Conservation (phyloP, 1,140 invertebrate genomes). For the Drosophila eugracilis region DNA sequence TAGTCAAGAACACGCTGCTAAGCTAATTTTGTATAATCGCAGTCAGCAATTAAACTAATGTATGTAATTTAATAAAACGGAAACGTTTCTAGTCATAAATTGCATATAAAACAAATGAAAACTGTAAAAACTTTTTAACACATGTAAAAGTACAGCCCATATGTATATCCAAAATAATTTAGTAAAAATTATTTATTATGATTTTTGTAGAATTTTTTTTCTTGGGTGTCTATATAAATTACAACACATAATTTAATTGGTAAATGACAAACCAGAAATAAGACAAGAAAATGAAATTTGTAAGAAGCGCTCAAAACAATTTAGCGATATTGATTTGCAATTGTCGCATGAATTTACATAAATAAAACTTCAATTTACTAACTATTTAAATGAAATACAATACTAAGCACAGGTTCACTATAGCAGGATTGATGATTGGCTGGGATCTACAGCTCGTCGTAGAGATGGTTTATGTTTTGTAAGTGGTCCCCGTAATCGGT, state of each 20-base stretch:
- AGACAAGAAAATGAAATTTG: constrained; percentile 13
- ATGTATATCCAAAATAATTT: constrained; percentile 41
- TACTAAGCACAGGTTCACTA: constrained; percentile 50
- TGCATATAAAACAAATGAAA: constrained; percentile 8
- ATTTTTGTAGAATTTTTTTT: constrained; percentile 65
- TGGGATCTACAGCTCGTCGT: constrained; percentile 90
- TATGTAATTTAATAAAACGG: constrained; percentile 15
- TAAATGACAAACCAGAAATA: constrained; percentile 17
- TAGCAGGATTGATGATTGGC: constrained; percentile 26
- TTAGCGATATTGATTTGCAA: constrained; percentile 45
- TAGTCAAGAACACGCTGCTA: constrained; percentile 58
- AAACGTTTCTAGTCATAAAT: constrained; percentile 33
- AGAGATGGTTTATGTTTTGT: constrained; percentile 90
- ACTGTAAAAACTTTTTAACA: constrained; percentile 5
- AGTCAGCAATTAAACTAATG: constrained; percentile 34
- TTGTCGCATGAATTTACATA: constrained; percentile 48
- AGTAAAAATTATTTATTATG: constrained; percentile 67
- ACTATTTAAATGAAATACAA: constrained; percentile 63
- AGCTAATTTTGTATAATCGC: constrained; percentile 39
- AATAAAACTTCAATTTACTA: constrained; percentile 70
- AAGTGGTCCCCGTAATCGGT: constrained; percentile 98
- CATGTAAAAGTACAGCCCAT: constrained; percentile 6
- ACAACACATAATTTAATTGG: constrained; percentile 55
- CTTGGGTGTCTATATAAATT: constrained; percentile 77
- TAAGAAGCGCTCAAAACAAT: constrained; percentile 36